Evolutionary conservation across 2,888 invertebrate genomes (phyloP).

Genomic region (Octonoba sinensis): DNA sequence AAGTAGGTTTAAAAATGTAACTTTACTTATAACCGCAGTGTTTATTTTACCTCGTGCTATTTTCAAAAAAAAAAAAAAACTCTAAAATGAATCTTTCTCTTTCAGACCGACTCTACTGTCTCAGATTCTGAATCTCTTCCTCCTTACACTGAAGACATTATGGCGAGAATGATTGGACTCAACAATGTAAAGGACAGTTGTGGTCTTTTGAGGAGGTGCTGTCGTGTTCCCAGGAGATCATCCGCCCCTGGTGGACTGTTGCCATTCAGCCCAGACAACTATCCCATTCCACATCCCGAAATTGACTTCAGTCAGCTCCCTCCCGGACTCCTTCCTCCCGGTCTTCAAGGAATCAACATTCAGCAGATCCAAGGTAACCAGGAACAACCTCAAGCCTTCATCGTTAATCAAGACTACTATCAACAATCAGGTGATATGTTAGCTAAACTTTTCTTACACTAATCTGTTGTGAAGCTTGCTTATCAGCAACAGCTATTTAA

Average conservation of each 20-base stretch:
- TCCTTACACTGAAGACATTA: slow-evolving; percentile 66
- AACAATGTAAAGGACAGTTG: slow-evolving; percentile 64
- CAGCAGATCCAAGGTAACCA: slow-evolving; percentile 27
- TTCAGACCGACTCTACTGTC: too few relatives aligned
- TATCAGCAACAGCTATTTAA: too few relatives aligned
- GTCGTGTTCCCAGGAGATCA: slow-evolving; percentile 52
- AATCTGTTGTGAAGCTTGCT: too few relatives aligned
- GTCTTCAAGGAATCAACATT: slow-evolving; percentile 6
- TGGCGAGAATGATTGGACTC: slow-evolving; percentile 66
- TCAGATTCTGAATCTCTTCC: slow-evolving; percentile 33
- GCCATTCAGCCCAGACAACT: slow-evolving; percentile 61
- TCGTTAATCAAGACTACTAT: slow-evolving; percentile 41
- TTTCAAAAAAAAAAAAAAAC: too few relatives aligned
- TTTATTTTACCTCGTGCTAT: too few relatives aligned
- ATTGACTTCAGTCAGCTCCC: slow-evolving; percentile 36
- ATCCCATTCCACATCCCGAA: slow-evolving; percentile 41
- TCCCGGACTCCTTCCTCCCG: slow-evolving; percentile 36
- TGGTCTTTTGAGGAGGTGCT: slow-evolving; percentile 66
- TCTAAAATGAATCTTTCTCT: too few relatives aligned
- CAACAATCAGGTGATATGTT: slow-evolving; percentile 28
- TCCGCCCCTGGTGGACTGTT: slow-evolving; percentile 36
- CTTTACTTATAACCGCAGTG: too few relatives aligned
- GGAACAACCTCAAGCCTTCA: slow-evolving; percentile 25
- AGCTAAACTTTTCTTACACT: too few relatives aligned
- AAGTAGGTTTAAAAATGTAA: too few relatives aligned